These are phyloP conservation scores for Lepus oiostolus DNA, from an alignment of 2,797 vertebrate species.

Conservation along the genomic window DNA sequence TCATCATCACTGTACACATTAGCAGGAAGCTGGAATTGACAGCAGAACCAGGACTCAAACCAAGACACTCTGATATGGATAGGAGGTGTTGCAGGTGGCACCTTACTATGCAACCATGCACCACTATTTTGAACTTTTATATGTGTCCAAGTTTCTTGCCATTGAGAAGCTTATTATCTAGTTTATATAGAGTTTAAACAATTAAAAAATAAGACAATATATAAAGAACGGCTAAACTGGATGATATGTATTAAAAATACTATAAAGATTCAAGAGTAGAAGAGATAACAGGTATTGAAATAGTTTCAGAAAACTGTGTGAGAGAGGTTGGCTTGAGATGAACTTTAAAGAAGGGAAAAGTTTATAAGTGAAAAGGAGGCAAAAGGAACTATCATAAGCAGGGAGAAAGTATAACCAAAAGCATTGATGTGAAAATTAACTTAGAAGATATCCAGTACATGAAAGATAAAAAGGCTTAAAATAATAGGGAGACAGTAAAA, in stretches of 20 bases:
- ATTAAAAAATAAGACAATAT: neutral
- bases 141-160: neutral
- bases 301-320: neutral
- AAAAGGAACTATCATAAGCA: neutral
- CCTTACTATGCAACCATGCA: no score
- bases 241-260: constrained; percentile 9
- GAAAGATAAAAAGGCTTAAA: neutral
- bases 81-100: no score
- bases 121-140: neutral
- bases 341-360: neutral
- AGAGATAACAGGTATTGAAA: neutral
- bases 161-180: constrained; percentile 8
- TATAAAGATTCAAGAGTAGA: neutral
- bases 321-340: constrained; percentile 20
- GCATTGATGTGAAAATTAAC: constrained; percentile 9
- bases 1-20: no score
- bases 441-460: neutral
- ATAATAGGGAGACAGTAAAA: neutral
- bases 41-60: no score
- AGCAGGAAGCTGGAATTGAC: no score
- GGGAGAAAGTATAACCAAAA: neutral
- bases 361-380: neutral
- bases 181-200: constrained; percentile 34
- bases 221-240: neutral
- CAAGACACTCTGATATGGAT: no score